Evolutionary conservation across 2,888 invertebrate genomes (phyloP).

Genomic region (Lumbricus terrestris): DNA sequence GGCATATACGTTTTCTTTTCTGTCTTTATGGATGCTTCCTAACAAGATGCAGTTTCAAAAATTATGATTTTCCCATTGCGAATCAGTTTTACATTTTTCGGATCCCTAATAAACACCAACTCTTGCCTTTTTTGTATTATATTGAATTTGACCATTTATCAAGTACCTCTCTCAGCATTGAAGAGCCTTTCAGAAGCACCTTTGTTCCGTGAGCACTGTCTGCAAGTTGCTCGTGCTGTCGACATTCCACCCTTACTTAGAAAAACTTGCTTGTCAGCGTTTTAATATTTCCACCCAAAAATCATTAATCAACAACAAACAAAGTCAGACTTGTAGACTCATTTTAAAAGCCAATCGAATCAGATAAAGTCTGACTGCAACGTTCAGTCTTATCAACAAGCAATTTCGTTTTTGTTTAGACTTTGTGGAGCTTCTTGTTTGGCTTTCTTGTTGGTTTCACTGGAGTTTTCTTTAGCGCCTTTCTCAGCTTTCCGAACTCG

Average conservation of each 20-base stretch:
- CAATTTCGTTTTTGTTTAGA: neutral
- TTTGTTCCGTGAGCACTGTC: neutral
- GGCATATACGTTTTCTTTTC: neutral
- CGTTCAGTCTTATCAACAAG: neutral
- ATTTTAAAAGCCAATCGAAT: neutral
- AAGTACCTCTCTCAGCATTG: too few relatives aligned
- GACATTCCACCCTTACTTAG: neutral
- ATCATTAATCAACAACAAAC: neutral
- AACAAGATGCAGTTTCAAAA: neutral
- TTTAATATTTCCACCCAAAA: neutral
- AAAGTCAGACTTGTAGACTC: neutral
- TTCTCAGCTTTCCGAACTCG: constrained; percentile 60
- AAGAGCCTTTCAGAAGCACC: too few relatives aligned
- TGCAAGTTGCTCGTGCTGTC: neutral
- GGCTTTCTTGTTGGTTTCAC: constrained; percentile 39
- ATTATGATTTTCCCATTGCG: neutral
- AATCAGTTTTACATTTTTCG: too few relatives aligned
- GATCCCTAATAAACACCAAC: too few relatives aligned
- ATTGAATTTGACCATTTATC: too few relatives aligned
- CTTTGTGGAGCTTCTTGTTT: constrained; percentile 35
- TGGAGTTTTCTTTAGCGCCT: constrained; percentile 50
- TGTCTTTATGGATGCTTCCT: neutral
- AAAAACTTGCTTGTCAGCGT: neutral
- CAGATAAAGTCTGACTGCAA: neutral
- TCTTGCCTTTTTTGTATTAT: too few relatives aligned